Evolutionary conservation across 2,888 invertebrate genomes (phyloP), one percentile per base, ranked within the genome.

Genomic region (Megastigmus dorsalis): DNA sequence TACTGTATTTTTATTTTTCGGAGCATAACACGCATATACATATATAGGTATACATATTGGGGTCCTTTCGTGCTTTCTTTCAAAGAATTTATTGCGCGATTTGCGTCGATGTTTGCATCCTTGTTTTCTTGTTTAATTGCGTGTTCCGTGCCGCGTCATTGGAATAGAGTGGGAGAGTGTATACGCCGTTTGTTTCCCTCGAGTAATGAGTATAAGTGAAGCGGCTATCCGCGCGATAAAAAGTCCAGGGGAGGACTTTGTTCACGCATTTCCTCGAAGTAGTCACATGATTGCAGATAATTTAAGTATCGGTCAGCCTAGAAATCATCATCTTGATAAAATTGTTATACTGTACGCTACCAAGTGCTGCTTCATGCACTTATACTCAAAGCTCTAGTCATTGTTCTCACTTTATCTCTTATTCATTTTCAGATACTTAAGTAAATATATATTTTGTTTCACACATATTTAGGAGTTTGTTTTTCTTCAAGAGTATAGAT

Each of bases 281-380:
- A 9, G 1, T 63, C 45, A 28, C 71, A 63, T 71, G 71, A 71
- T 63, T 36, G 23, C 30, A 15, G 71, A 71, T 71, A 71, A 63
- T 45, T 13, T 45, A n/a, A n/a, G 10, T 63, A 48, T 63, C 66
- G 30, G 9, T n/a, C n/a, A n/a, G n/a, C n/a, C n/a, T n/a, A n/a
- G 57, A 52, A 10, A n/a, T 69, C 52, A 20, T 60, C 20, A 69
- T 69, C 69, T 69, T 69, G 69, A 69, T 69, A 18, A 20, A 48
- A 23, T 23, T 48, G 3, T n/a, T n/a, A 7, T 3, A 38, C 10
- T 33, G 33, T 38, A 38, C 33, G 38, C 13, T 38, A 38, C 13
- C 38, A 13, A 38, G 13, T 38, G 38, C 6, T 38, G 13, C 33
- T 38, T n/a, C n/a, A n/a, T n/a, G n/a, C n/a, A n/a, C n/a, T n/a